Percentiles rank a stretch among this genome's conserved stretches.
Conservation (phyloP, 1,140 invertebrate genomes). For the Latrodectus geometricus region DNA sequence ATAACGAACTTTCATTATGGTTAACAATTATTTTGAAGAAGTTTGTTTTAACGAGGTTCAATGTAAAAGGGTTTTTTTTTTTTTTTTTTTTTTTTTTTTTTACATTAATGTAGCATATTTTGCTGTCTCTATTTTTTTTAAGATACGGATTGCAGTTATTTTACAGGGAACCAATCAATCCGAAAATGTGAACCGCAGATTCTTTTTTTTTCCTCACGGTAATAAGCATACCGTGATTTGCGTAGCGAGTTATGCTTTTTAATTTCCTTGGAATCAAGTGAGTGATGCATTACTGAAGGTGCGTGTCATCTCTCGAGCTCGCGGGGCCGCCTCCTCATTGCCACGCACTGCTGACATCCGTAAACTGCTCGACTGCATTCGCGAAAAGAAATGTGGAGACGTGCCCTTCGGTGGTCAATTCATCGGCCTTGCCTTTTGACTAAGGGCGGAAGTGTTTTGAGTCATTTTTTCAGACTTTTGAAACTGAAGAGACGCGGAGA, state of each 20-base stretch:
- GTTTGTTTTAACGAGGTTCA: too few relatives aligned
- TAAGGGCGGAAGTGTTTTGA: conserved; percentile 16
- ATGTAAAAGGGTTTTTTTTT: too few relatives aligned
- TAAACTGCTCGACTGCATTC: neutral
- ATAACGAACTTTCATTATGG: too few relatives aligned
- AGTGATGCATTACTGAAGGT: neutral
- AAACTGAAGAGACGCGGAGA: neutral
- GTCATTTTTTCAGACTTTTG: conserved; percentile 10
- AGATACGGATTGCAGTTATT: too few relatives aligned
- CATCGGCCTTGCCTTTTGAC: conserved; percentile 12
- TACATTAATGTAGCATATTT: too few relatives aligned
- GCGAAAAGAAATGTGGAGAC: neutral
- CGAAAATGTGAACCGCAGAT: too few relatives aligned
- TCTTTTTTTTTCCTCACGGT: too few relatives aligned
- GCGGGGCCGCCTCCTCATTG: neutral
- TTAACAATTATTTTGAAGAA: too few relatives aligned
- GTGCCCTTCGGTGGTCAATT: neutral
- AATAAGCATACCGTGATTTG: neutral
- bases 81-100: too few relatives aligned
- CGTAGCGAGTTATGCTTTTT: neutral
- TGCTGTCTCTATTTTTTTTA: too few relatives aligned
- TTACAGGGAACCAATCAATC: too few relatives aligned
- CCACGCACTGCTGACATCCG: neutral
- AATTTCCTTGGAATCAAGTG: neutral
- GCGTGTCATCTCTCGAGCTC: neutral